Base-by-base conservation (phyloP, 2,113 vertebrate species). In the Corythoichthys haematopterus region DNA sequence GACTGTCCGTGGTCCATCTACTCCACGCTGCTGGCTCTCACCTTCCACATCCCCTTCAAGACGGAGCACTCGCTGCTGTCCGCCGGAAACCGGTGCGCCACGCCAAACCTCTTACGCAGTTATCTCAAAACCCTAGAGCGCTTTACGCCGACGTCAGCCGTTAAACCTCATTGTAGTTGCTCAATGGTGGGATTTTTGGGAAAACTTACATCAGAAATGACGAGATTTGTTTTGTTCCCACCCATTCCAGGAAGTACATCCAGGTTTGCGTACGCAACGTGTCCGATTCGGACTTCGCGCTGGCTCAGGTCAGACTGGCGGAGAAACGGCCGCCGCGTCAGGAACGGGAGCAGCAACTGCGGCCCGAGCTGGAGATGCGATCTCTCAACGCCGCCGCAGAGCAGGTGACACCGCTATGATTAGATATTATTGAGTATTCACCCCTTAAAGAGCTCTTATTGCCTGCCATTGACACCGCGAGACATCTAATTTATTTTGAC, bases 1-100 rank as follows among this genome's bases (percentile, higher is more conserved):
- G 97, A 99, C 83, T 98, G 97, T 75, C 97, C 97, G 0, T 99
- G 97, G 97, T 98, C 97, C 0, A 98, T 98, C 85, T 99, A 99
- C 86, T 99, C 97, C 77, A 97, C 94, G 0, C 93, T 98, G 81
- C 91, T 98, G 14, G 90, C 95, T 0, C 93, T 99, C 84, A 96
- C 95, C 2, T 99, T 99, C 91, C 93, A 93, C 72, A 91, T 98
- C 76, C 97, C 97, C 70, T 98, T 98, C 77, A 94, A 91, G 84
- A 94, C 95, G 81, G 93, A 93, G 40, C 96, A 98, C 86, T 87
- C 93, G 1, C 88, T 99, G 74, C 90, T 98, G 61, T 97, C 96
- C 33, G 89, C 96, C 53, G 94, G 96, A 53, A 95, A 93, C 76
- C 94, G 97, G 97, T 98, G 68, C 68, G 80, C 15, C 4, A 46